These are phyloP conservation scores for Dexiosoma caninum DNA, from an alignment of 2,888 invertebrate genomes.

Conservation along the genomic window DNA sequence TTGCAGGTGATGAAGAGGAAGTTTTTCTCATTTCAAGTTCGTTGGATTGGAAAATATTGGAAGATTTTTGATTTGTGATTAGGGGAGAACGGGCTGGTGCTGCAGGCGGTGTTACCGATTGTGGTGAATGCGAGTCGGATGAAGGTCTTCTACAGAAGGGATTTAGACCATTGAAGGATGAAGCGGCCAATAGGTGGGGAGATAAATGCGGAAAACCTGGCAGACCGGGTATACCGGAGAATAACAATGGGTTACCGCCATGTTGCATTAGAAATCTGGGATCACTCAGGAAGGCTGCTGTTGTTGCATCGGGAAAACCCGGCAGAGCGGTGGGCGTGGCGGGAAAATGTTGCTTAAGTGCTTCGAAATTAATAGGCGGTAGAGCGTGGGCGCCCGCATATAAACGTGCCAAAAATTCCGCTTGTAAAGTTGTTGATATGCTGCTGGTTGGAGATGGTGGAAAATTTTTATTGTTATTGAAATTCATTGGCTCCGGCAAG, in stretches of 20 bases:
- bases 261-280: conserved; percentile 75
- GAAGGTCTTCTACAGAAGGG: conserved; percentile 75
- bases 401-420: conserved; percentile 87
- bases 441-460: conserved; percentile 77
- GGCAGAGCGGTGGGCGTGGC: conserved; percentile 29
- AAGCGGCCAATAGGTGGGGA: conserved; percentile 73
- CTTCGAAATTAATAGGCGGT: conserved; percentile 82
- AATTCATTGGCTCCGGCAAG: conserved; percentile 67
- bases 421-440: conserved; percentile 80
- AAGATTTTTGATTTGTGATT: conserved; percentile 58
- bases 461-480: conserved; percentile 58
- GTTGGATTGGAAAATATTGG: conserved; percentile 42
- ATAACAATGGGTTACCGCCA: conserved; percentile 80
- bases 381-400: conserved; percentile 84
- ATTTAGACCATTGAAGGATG: conserved; percentile 77
- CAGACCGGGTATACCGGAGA: conserved; percentile 81
- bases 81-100: conserved; percentile 63
- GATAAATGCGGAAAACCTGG: conserved; percentile 80
- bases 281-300: conserved; percentile 71
- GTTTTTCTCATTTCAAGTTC: conserved; percentile 48
- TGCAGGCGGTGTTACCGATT: conserved; percentile 78
- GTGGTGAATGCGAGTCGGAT: conserved; percentile 80
- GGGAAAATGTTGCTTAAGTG: conserved; percentile 79
- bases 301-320: conserved; percentile 64
- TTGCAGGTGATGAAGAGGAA: conserved; percentile 36